A percentile compares a stretch with the other conserved stretches of the same genome.
These are phyloP conservation scores for Ranitomeya imitator DNA, from an alignment of 2,113 vertebrate genomes.

Conservation along the genomic window DNA sequence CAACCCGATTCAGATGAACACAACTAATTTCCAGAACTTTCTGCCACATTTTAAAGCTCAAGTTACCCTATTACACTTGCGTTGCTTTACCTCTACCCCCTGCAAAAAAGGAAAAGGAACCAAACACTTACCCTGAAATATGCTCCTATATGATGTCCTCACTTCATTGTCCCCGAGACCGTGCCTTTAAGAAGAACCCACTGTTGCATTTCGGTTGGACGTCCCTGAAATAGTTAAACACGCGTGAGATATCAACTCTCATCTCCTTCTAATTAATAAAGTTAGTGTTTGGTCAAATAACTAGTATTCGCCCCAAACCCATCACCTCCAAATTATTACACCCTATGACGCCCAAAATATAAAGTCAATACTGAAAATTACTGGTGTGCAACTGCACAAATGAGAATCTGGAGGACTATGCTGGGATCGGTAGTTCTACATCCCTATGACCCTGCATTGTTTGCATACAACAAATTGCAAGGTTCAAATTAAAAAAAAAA, in stretches of 20 bases:
- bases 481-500: not conserved
- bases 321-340: too few species aligned
- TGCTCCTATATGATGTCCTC: not conserved
- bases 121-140: not conserved
- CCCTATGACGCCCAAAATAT: too few species aligned
- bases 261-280: not conserved
- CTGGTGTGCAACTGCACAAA: not conserved
- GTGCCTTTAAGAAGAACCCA: not conserved
- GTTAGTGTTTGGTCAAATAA: not conserved
- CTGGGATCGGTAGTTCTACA: not conserved
- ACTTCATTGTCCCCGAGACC: not conserved
- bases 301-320: not conserved
- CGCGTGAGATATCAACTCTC: not conserved
- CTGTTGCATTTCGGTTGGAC: not conserved
- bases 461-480: not conserved
- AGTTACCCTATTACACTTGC: not conserved
- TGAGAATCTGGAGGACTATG: not conserved
- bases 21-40: not conserved
- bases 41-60: not conserved
- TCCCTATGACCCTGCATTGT: not conserved
- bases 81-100: not conserved
- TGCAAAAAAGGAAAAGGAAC: not conserved
- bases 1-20: too few species aligned
- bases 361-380: not conserved
- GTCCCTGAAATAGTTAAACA: constrained; percentile 13